Evolutionary conservation across 1,140 invertebrate genomes (phyloP), one percentile per base, ranked within the genome.

Genomic region (Cherax destructor): DNA sequence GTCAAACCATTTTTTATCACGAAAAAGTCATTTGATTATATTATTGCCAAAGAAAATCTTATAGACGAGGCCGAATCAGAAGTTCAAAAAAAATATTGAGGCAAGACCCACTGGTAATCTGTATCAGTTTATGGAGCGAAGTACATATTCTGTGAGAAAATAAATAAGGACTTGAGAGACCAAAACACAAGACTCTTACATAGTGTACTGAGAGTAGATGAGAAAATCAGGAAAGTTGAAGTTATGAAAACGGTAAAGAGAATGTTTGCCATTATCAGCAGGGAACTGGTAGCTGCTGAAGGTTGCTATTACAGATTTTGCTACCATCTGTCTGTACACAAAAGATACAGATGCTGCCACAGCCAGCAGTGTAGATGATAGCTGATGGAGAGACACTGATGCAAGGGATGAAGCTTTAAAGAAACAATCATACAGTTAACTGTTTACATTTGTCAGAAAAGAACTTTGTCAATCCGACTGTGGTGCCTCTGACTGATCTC

Each of bases 111-210:
- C 13, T 24, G 50, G 13, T 10, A 49, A 21, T n/a, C 10, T 30
- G 30, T 7, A 0, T 56, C 50, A 65, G 56, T 59, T 11, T 84
- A 0, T 84, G 83, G 61, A 7, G 30, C 11, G 24, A 10, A 16
- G 56, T 84, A 56, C 83, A 84, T 84, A 9, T 84, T 84, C 83
- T 84, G 61, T 61, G 50, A 84, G 2, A 61, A 83, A 56, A 47
- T 56, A 84, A 61, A 16, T 56, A 84, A 84, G 30, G 30, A 81
- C 41, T 49, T 84, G 61, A 84, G 61, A 30, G 52, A 56, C 7
- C 83, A 84, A 3, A 84, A 30, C 13, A 84, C 83, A 9, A 84
- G 83, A 84, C 13, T 65, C 9, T 16, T 59, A 24, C 61, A n/a
- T 61, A 59, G 13, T 21, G 83, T 59, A 56, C 49, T 84, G 83